Conservation (phyloP, 2,797 vertebrate genomes). For the Pygocentrus nattereri region DNA sequence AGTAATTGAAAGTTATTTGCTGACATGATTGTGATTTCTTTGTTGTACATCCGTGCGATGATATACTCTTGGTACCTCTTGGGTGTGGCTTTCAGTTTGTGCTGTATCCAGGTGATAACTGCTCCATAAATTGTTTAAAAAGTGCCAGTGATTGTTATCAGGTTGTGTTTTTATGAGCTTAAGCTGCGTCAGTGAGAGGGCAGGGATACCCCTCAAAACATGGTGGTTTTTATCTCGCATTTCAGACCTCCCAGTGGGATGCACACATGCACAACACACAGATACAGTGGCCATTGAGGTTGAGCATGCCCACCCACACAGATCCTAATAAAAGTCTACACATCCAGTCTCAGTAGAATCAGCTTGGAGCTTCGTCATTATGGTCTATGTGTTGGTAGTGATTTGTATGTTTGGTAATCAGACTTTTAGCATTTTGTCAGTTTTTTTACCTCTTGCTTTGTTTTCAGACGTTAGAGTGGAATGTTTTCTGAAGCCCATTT, state of each 20-base stretch:
- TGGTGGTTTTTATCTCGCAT: not conserved
- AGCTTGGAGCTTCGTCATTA: not conserved
- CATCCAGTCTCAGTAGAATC: not conserved
- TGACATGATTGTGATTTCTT: no score
- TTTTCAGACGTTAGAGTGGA: not conserved
- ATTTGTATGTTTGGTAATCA: not conserved
- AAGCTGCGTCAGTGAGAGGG: slow-evolving; percentile 9
- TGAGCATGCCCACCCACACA: slow-evolving; percentile 10
- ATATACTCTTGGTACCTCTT: not conserved
- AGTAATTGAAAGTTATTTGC: no score
- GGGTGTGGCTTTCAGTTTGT: not conserved
- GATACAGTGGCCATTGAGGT: not conserved
- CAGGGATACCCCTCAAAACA: not conserved
- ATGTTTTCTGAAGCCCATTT: slow-evolving; percentile 6
- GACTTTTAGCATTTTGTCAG: not conserved
- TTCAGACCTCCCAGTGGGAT: not conserved
- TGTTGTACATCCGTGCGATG: no score
- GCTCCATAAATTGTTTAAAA: not conserved
- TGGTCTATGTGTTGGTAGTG: not conserved
- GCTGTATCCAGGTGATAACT: not conserved
- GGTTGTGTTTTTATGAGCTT: not conserved
- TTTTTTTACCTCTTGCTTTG: not conserved
- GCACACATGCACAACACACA: not conserved
- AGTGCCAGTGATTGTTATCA: not conserved
- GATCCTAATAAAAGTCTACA: not conserved